Evolutionary conservation across 2,797 vertebrate genomes (phyloP), one percentile per base, ranked within the genome.

Genomic region (Adelosebastes latens): DNA sequence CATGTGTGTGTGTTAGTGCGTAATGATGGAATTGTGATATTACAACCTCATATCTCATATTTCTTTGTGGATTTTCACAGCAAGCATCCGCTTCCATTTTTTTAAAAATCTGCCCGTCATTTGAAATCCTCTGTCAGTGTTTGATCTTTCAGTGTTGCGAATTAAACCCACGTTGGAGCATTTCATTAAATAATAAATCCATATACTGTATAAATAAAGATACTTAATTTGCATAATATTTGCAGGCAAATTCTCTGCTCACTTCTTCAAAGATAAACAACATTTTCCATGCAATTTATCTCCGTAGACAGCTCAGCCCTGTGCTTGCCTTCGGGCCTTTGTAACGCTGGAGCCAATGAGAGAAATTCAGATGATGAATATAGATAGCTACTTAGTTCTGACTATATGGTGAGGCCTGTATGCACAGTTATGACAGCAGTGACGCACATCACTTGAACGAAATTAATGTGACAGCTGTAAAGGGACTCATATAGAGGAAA

Each of bases 291-390:
- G 82, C 83, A 72, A 82, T 92, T 85, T 84, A 82, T 89, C 81
- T 87, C 68, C 1, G 25, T 52, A 63, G 79, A 85, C 79, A 70
- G 69, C 79, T 86, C 86, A 75, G 81, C 64, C 72, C 59, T 22
- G 25, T 56, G 66, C 64, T 68, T 74, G 82, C 90, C 91, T 86
- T 67, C 55, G 36, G 92, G 88, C 78, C 49, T 86, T 80, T 66
- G 77, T 82, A 46, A 84, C 68, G 55, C 78, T 73, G 80, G 55
- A 79, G 39, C 85, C 73, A 85, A 85, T 77, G 84, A 83, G 67
- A 79, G 79, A 88, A 84, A 89, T 75, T 67, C 72, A 85, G 83
- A 90, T 92, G 88, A 90, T 90, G 83, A 90, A 90, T 91, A 87
- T 86, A 89, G 88, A 92, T 89, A 83, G 87, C 86, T 89, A 72